Evolutionary conservation across 2,113 vertebrate species (phyloP).

Genomic region (Stegastes partitus): DNA sequence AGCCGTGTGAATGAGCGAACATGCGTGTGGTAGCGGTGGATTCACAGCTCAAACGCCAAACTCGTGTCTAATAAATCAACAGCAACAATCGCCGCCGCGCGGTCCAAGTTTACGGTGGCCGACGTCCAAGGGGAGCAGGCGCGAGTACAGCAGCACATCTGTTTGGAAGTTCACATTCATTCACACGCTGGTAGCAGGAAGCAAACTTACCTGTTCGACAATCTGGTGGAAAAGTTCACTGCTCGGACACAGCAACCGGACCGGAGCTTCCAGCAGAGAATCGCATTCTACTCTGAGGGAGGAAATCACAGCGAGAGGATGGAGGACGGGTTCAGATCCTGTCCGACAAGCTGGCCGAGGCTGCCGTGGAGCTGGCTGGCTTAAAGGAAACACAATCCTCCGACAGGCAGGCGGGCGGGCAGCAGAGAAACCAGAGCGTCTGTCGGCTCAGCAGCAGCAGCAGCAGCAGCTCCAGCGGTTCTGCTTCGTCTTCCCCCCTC

Average conservation of each 20-base stretch:
- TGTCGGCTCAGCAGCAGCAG: slow-evolving; percentile 29
- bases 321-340: slow-evolving; percentile 40
- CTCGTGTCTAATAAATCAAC: slow-evolving; percentile 46
- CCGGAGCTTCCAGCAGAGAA: slow-evolving; percentile 40
- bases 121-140: slow-evolving; percentile 5
- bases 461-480: slow-evolving; percentile 57
- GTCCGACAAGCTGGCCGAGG: slow-evolving; percentile 36
- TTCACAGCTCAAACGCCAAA: slow-evolving; percentile 39
- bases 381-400: slow-evolving; percentile 51
- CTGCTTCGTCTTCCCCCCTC: slow-evolving; percentile 54
- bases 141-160: slow-evolving; percentile 17
- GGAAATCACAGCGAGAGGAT: slow-evolving; percentile 14
- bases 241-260: slow-evolving; percentile 51
- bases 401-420: slow-evolving; percentile 1
- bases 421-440: slow-evolving; percentile 31
- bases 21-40: slow-evolving; percentile 15
- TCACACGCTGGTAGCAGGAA: neutral
- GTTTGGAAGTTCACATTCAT: slow-evolving; percentile 18
- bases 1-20: neutral
- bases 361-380: slow-evolving; percentile 20
- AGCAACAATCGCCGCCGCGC: slow-evolving; percentile 33
- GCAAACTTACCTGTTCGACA: slow-evolving; percentile 72
- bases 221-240: slow-evolving; percentile 68
- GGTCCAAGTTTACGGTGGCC: slow-evolving; percentile 46
- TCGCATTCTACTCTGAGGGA: slow-evolving; percentile 58